Percentiles rank a stretch among this genome's conserved stretches.
These are phyloP conservation scores for Salticus scenicus DNA, from an alignment of 2,888 invertebrate species.

Conservation along the genomic window DNA sequence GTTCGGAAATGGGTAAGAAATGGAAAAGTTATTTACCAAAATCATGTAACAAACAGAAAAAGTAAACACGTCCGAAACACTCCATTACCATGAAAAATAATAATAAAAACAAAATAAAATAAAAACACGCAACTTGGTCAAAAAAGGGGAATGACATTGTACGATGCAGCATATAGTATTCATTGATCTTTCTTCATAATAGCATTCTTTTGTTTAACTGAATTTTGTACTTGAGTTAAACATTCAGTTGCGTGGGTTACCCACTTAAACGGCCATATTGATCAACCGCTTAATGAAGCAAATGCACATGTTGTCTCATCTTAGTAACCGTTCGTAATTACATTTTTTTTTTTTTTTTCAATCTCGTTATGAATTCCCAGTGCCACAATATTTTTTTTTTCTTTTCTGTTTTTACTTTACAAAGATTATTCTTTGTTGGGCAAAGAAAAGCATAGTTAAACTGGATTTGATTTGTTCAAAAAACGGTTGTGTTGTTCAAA, in stretches of 20 bases:
- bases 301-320: background rate
- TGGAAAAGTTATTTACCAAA: constrained; percentile 2
- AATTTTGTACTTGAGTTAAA: constrained; percentile 31
- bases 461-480: background rate
- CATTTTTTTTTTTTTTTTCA: background rate
- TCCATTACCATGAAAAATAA: background rate
- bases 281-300: constrained; percentile 18
- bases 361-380: background rate
- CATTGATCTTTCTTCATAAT: background rate
- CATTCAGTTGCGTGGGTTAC: constrained; percentile 31
- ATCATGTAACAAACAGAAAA: background rate
- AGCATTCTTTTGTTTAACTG: background rate
- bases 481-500: too few relatives aligned
- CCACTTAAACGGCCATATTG: background rate
- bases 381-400: background rate
- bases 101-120: too few relatives aligned
- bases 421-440: background rate
- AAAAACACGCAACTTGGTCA: constrained; percentile 8
- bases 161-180: background rate
- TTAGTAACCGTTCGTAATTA: constrained; percentile 15
- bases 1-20: background rate
- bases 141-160: background rate
- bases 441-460: background rate
- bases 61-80: background rate
- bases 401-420: background rate